Conservation (phyloP, 2,113 vertebrate genomes). For the Pseudorasbora parva region DNA sequence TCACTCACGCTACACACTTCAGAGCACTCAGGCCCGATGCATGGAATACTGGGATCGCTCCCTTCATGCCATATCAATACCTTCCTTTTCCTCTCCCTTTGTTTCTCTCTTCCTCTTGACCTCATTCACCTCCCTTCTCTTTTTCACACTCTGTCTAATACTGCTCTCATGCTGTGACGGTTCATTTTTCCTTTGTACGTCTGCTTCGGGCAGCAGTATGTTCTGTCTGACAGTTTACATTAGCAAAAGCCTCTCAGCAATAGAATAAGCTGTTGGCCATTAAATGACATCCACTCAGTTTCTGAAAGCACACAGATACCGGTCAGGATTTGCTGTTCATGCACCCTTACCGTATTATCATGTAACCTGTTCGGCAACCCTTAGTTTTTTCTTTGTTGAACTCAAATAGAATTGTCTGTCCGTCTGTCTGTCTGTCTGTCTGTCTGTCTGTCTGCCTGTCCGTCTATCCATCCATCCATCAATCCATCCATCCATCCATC, state of each 20-base stretch:
- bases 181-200: slow-evolving; percentile 10
- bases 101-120: slow-evolving; percentile 10
- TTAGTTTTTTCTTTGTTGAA: not conserved
- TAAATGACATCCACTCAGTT: slow-evolving; percentile 42
- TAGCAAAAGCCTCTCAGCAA: slow-evolving; percentile 45
- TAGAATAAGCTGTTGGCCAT: slow-evolving; percentile 41
- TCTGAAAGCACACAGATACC: slow-evolving; percentile 5
- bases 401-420: not conserved
- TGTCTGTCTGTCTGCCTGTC: no score
- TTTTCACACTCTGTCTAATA: slow-evolving; percentile 23
- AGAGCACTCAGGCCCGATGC: slow-evolving; percentile 1
- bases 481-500: no score
- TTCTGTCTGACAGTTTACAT: slow-evolving; percentile 47
- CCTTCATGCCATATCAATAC: not conserved
- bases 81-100: not conserved
- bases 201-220: slow-evolving; percentile 39
- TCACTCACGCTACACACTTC: not conserved
- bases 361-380: not conserved
- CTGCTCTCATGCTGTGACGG: not conserved
- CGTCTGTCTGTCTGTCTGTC: no score
- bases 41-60: not conserved
- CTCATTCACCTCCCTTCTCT: slow-evolving; percentile 4
- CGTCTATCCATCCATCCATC: no score
- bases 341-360: not conserved
- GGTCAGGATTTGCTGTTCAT: slow-evolving; percentile 10